phyloP scores from a whole-genome alignment of 2,888 invertebrate species.

The Holacanthella duospinosa region DNA sequence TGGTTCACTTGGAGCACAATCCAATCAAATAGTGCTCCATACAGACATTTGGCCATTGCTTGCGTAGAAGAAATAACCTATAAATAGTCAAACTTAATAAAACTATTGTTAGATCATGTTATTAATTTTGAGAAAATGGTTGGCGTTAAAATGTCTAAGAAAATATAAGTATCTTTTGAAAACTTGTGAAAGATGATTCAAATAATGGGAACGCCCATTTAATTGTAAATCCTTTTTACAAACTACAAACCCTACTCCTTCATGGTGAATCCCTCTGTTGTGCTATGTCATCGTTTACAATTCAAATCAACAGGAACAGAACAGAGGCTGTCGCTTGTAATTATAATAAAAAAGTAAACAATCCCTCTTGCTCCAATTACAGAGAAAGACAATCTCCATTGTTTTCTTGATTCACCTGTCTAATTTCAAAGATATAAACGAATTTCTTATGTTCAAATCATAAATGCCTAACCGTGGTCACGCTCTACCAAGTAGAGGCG shows the following conservation, averaged over 20 bases:
- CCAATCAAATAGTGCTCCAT: constrained; percentile 94
- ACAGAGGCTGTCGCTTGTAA: background rate
- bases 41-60: constrained; percentile 93
- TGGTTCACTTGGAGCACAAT: constrained; percentile 93
- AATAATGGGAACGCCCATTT: too few relatives aligned
- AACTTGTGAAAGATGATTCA: too few relatives aligned
- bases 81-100: constrained; percentile 14
- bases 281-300: too few relatives aligned
- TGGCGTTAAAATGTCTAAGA: background rate
- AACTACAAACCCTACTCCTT: background rate
- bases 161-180: too few relatives aligned
- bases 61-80: constrained; percentile 82
- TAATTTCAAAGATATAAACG: too few relatives aligned
- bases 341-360: background rate
- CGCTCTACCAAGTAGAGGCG: too few relatives aligned
- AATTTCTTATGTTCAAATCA: too few relatives aligned
- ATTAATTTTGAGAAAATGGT: background rate
- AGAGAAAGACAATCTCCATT: background rate
- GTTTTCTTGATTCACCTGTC: too few relatives aligned
- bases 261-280: too few relatives aligned
- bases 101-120: background rate
- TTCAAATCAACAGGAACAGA: too few relatives aligned
- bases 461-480: too few relatives aligned
- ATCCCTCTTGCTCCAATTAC: background rate
- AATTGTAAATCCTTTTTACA: background rate